Evolutionary conservation across 2,797 vertebrate genomes (phyloP), one percentile per base, ranked within the genome.

Genomic region (Channallabes apus): DNA sequence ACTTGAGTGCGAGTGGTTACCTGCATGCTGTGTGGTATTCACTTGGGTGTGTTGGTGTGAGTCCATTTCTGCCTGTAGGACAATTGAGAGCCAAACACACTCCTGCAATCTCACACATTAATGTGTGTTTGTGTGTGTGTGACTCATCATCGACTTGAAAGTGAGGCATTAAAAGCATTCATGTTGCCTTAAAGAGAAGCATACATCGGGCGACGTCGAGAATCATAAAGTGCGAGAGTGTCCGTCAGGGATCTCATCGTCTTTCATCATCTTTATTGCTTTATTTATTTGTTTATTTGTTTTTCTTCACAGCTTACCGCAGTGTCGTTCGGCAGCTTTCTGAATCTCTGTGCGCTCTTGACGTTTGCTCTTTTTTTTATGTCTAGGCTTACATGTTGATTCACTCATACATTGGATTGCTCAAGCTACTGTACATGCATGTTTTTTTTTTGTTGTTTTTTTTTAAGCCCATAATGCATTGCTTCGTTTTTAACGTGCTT

Each of bases 401-500:
- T 73, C 76, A 82, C 89, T 88, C 86, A 56, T 86, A 65, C 58
- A 20, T 77, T 85, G 88, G 84, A 88, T 58, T 78, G 71, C 73
- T 84, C 69, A 62, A 38, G 61, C 72, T 82, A 80, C 62, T 14
- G 51, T 54, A 54, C 51, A 73, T 85, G 88, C 85, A 88, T 89
- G 89, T 82, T 78, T 83, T 90, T n/a, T n/a, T n/a, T n/a, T n/a
- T n/a, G n/a, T n/a, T n/a, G n/a, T n/a, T n/a, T n/a, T n/a, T n/a
- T 46, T 78, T 82, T 90, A 84, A 89, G 87, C 85, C 85, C 90
- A n/a, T 88, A 89, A 89, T 87, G 89, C 91, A 92, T 94, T 91
- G 93, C 94, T 51, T 93, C 93, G 94, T 92, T 97, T 54, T 96
- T 95, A 97, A 97, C 95, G 95, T 97, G 95, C 95, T 97, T 91